Evolutionary conservation across 2,888 invertebrate species (phyloP), one percentile per base, ranked within the genome.

Genomic region (Caenorhabditis macrosperma): DNA sequence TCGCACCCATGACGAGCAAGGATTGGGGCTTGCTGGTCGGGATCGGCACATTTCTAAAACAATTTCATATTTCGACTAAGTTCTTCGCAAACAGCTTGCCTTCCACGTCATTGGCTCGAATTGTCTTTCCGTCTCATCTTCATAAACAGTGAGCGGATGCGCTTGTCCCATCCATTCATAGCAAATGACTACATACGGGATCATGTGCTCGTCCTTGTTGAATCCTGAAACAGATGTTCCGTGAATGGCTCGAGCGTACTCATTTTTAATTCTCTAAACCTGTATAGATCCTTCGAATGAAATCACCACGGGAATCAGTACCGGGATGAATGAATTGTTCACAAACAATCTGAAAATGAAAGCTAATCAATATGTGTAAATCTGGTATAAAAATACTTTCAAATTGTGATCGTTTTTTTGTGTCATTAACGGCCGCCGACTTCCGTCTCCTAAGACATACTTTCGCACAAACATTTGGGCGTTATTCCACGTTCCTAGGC

Each of bases 101-200:
- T 79, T 79, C 79, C 79, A 79, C 33, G 74, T 79, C 52, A 64
- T 68, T 30, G 74, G 79, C 30, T 74, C 52, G 30, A 59, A 64
- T 20, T 61, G 57, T 38, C 63, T 57, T 0, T 68, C 68, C 2
- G 28, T 10, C 0, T 54, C 20, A 35, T 74, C 69, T 28, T 79
- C 74, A 46, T 74, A 68, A 38, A 84, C 78, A n/a, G 82, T 72
- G 17, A 84, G 38, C 38, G 84, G 81, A 69, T 84, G 84, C 1
- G 84, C 78, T 41, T 63, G 66, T 35, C 84, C 84, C 57, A 72
- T 75, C 84, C 84, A 84, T 67, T 82, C 84, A 72, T 84, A 84
- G 38, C 77, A 71, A 60, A 84, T 82, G 15, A 84, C 75, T 4
- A 74, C 78, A 28, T 61, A 74, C 22, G 71, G 68, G 44, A 76